A percentile compares a stretch with the other conserved stretches of the same genome.
phyloP scores from a whole-genome alignment of 2,888 invertebrate genomes.

The Chrysodeixis includens region DNA sequence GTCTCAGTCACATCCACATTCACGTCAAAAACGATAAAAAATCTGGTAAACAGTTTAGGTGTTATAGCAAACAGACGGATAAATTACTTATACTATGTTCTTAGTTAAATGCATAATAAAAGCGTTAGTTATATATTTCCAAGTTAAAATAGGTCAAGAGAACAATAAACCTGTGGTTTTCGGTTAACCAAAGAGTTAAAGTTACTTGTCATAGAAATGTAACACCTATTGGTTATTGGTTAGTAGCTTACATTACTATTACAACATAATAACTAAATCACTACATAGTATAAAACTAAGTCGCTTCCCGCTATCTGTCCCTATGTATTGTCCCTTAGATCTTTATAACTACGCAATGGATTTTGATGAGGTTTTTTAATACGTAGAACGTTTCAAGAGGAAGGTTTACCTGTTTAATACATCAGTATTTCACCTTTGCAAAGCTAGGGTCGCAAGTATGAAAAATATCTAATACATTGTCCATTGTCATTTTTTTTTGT shows the following conservation, averaged over 20 bases:
- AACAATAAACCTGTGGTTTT: conserved; percentile 28
- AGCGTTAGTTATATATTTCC: not conserved
- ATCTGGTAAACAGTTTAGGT: not conserved
- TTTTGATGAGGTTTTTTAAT: too few relatives aligned
- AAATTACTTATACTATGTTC: not conserved
- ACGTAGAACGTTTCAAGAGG: too few relatives aligned
- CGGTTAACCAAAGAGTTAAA: conserved; percentile 30
- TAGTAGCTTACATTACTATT: not conserved
- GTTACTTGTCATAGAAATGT: conserved; percentile 25
- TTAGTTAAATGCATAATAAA: not conserved
- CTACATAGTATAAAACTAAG: not conserved
- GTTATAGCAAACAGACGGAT: not conserved
- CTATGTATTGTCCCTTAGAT: too few relatives aligned
- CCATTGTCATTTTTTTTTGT: too few relatives aligned
- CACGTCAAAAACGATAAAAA: too few relatives aligned
- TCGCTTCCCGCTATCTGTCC: too few relatives aligned
- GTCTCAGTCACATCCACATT: not conserved
- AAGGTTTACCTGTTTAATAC: too few relatives aligned
- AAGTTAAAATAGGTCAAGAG: conserved; percentile 7
- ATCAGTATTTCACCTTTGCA: too few relatives aligned
- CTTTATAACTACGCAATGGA: too few relatives aligned
- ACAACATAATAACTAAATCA: not conserved
- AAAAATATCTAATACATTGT: too few relatives aligned
- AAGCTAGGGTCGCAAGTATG: too few relatives aligned
- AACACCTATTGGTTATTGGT: conserved; percentile 13